Base-by-base conservation (phyloP, 2,888 invertebrate species). In the Apodemia mormo region DNA sequence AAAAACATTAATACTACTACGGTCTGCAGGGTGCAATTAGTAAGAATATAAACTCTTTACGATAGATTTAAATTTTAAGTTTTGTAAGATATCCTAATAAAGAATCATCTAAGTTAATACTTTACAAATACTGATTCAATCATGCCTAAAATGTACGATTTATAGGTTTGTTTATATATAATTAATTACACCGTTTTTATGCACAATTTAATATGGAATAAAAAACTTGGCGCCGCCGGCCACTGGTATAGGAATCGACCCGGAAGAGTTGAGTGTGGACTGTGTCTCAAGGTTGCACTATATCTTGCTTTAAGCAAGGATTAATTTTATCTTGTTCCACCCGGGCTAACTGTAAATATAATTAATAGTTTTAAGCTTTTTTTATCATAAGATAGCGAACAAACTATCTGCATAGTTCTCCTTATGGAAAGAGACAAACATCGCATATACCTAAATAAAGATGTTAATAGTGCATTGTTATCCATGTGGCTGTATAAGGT, bases 261-360 rank as follows among this genome's bases (percentile, higher is more conserved):
- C 91, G 92, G 91, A 92, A 91, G 86, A 81, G 80, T 82, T n/a
- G 52, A 52, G 52, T n/a, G 52, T 52, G 52, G 52, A 52, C 40
- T 40, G 78, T 77, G 82, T 79, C 77, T 80, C 91, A 92, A 92
- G 92, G 92, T 86, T 88, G 81, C 81, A 76, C 76, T 74, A 84
- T 87, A 86, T 89, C 83, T 88, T 86, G 86, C 85, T 87, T 86
- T 83, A 85, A 86, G 80, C 83, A 85, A 86, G 80, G 69, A 52
- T 45, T 45, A 45, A 45, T 52, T 52, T 52, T n/a, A 52, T 52
- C 49, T 52, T 52, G n/a, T 52, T 52, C n/a, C 49, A 52, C n/a
- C 49, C 14, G n/a, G n/a, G 14, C 6, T 5, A n/a, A 52, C 49
- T 52, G 49, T 14, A 52, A 52, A 52, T n/a, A 52, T 52, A n/a